Evolutionary conservation across 1,140 invertebrate genomes (phyloP).

Genomic region (Oppia nitens): DNA sequence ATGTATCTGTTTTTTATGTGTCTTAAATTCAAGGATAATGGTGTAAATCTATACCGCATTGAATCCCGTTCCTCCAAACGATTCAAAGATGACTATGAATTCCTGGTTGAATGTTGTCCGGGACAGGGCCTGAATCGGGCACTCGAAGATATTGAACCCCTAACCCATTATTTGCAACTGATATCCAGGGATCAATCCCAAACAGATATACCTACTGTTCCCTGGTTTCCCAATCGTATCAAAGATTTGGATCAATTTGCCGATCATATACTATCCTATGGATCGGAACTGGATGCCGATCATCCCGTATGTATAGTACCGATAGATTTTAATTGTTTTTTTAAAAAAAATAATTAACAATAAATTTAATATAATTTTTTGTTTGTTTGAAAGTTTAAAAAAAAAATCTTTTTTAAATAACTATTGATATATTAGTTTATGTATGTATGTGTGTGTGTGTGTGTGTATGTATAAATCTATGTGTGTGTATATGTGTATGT

Average conservation of each 20-base stretch:
- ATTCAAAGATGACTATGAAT: conserved; percentile 63
- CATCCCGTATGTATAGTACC: conserved; percentile 57
- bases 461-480: too few relatives aligned
- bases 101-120: conserved; percentile 81
- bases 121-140: conserved; percentile 32
- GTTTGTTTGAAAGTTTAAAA: too few relatives aligned
- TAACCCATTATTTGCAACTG: conserved; percentile 60
- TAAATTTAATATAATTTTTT: too few relatives aligned
- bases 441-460: too few relatives aligned
- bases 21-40: too few relatives aligned
- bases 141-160: conserved; percentile 46
- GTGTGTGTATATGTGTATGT: too few relatives aligned
- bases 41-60: conserved; percentile 72
- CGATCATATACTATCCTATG: conserved; percentile 94
- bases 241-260: conserved; percentile 88
- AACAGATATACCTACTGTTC: conserved; percentile 27
- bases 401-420: too few relatives aligned
- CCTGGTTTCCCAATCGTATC: conserved; percentile 93
- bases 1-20: too few relatives aligned
- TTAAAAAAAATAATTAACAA: too few relatives aligned
- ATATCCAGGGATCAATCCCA: conserved; percentile 57
- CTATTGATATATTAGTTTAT: too few relatives aligned
- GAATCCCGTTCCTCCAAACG: conserved; percentile 68
- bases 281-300: conserved; percentile 80
- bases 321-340: too few relatives aligned